These are phyloP conservation scores for Leucopsar rothschildi DNA, from an alignment of 2,113 vertebrate genomes.

Conservation along the genomic window DNA sequence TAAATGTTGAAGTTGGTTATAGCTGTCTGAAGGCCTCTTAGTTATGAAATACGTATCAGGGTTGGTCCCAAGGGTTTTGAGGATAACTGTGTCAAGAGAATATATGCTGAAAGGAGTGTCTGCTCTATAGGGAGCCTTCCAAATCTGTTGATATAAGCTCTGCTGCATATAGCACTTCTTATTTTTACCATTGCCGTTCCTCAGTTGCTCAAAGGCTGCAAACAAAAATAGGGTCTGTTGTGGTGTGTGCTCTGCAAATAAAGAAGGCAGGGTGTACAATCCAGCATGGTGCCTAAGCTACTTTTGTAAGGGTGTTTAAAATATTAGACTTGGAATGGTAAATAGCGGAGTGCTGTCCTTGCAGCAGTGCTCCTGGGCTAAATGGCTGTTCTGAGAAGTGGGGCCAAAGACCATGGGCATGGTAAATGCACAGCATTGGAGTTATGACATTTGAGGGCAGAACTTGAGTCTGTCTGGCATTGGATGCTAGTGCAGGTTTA, in stretches of 20 bases:
- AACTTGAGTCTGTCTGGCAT: not conserved
- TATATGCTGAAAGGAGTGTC: not conserved
- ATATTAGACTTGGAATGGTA: not conserved
- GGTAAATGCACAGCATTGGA: not conserved
- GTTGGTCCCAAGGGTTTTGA: constrained; percentile 30
- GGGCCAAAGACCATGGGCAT: not conserved
- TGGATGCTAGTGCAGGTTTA: not conserved
- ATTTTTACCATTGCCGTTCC: not conserved
- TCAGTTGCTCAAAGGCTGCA: not conserved
- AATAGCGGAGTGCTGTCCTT: not conserved
- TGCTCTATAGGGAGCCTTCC: not conserved
- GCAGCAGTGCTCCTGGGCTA: not conserved
- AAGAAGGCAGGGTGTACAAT: not conserved
- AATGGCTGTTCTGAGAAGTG: not conserved
- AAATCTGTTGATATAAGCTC: not conserved
- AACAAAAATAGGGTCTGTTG: not conserved
- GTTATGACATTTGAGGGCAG: not conserved
- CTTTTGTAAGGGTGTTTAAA: not conserved
- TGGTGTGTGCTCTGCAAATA: not conserved
- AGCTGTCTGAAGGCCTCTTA: constrained; percentile 48
- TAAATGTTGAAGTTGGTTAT: constrained; percentile 54
- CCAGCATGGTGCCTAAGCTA: not conserved
- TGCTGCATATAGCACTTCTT: not conserved
- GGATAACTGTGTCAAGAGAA: not conserved
- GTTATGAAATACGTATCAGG: constrained; percentile 11